A percentile compares a stretch with the other conserved stretches of the same genome.
phyloP scores from a whole-genome alignment of 1,140 invertebrate genomes.

The Sarcophaga bullata region DNA sequence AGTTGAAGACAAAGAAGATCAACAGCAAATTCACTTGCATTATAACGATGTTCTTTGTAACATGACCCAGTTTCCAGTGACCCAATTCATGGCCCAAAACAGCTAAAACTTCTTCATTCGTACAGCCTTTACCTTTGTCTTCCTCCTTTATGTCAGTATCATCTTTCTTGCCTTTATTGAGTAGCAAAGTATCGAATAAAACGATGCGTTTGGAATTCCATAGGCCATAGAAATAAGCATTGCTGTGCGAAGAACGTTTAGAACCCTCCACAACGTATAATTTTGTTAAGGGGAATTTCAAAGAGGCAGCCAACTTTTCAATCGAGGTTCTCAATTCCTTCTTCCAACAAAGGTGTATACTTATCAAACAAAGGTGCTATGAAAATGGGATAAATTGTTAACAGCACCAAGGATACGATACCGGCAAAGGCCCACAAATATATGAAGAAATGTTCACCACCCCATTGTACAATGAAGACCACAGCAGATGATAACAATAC shows the following conservation, averaged over 20 bases:
- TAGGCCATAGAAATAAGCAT: slow-evolving; percentile 98
- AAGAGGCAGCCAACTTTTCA: slow-evolving; percentile 85
- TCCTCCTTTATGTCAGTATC: slow-evolving; percentile 64
- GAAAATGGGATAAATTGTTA: slow-evolving; percentile 95
- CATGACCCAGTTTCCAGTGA: slow-evolving; percentile 96
- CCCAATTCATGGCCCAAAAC: slow-evolving; percentile 97
- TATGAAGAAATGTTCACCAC: slow-evolving; percentile 93
- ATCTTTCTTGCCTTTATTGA: slow-evolving; percentile 62
- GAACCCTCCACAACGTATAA: slow-evolving; percentile 98
- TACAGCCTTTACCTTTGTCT: slow-evolving; percentile 80
- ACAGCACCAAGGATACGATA: slow-evolving; percentile 78
- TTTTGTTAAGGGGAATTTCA: slow-evolving; percentile 95
- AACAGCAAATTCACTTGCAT: slow-evolving; percentile 80
- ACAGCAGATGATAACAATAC: slow-evolving; percentile 83
- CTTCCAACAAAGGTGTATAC: slow-evolving; percentile 94
- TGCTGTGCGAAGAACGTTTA: slow-evolving; percentile 94
- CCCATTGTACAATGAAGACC: slow-evolving; percentile 89
- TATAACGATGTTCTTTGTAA: slow-evolving; percentile 87
- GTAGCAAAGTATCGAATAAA: slow-evolving; percentile 92
- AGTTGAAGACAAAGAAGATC: slow-evolving; percentile 88
- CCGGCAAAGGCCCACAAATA: slow-evolving; percentile 94
- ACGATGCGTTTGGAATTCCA: slow-evolving; percentile 98
- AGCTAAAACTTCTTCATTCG: slow-evolving; percentile 92
- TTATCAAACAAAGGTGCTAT: slow-evolving; percentile 99
- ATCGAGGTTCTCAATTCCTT: slow-evolving; percentile 86